Percentiles rank a stretch among this genome's conserved stretches.
Conservation (phyloP, 2,888 invertebrate genomes). For the Ormyrus labotus region DNA sequence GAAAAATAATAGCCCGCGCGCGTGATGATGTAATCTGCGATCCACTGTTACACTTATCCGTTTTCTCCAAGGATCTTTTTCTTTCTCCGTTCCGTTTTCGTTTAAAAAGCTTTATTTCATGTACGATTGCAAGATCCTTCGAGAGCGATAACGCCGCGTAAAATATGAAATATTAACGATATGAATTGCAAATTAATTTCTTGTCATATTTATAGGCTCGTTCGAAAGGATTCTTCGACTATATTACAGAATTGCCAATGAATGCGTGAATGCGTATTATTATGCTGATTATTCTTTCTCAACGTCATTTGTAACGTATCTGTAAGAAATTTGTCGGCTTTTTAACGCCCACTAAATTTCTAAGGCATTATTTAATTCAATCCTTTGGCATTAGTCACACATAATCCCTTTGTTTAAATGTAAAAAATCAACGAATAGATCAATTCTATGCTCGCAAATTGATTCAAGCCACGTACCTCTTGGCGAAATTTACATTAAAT, state of each 20-base stretch:
- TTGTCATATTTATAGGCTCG: slow-evolving; percentile 24
- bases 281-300: slow-evolving; percentile 44
- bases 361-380: slow-evolving; percentile 15
- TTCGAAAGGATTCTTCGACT: slow-evolving; percentile 28
- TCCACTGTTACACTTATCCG: no score
- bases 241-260: slow-evolving; percentile 20
- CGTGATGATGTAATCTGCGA: no score
- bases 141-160: background rate
- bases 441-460: slow-evolving; percentile 6
- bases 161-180: slow-evolving; percentile 4
- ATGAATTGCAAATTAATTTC: slow-evolving; percentile 40
- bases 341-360: slow-evolving; percentile 44
- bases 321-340: slow-evolving; percentile 32
- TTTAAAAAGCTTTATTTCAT: no score
- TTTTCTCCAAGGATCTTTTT: no score
- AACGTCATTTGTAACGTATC: slow-evolving; percentile 46
- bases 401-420: slow-evolving; percentile 13
- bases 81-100: no score
- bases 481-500: background rate
- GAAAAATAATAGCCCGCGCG: no score
- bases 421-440: background rate
- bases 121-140: slow-evolving; percentile 3
- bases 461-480: slow-evolving; percentile 8
- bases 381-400: slow-evolving; percentile 21
- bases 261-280: slow-evolving; percentile 27